These are phyloP conservation scores for Betta splendens DNA, from an alignment of 2,797 vertebrate species.

Conservation along the genomic window DNA sequence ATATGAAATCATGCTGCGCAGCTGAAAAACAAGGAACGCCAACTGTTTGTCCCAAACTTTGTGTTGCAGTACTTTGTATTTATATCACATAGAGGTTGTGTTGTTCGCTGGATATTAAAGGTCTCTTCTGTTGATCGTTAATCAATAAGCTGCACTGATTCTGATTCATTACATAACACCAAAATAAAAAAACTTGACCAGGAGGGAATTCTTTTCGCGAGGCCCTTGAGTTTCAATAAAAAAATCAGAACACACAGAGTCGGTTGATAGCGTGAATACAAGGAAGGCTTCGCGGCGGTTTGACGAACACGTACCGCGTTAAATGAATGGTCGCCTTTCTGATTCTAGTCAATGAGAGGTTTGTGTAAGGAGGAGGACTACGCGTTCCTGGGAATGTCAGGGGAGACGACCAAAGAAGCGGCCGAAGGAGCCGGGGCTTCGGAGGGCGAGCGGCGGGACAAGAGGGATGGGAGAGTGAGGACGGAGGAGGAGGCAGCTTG, in stretches of 20 bases:
- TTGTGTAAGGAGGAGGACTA: constrained; percentile 83
- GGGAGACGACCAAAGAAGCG: not conserved
- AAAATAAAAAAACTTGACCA: not conserved
- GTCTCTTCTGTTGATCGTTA: not conserved
- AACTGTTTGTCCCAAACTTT: too few relatives aligned
- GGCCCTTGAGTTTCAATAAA: not conserved
- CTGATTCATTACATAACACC: not conserved
- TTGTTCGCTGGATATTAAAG: not conserved
- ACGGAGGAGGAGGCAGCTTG: not conserved
- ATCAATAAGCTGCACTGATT: too few relatives aligned
- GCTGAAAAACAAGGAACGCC: too few relatives aligned
- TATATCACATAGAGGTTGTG: too few relatives aligned
- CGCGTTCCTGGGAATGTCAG: constrained; percentile 60
- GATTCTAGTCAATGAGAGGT: constrained; percentile 76
- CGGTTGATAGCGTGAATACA: not conserved
- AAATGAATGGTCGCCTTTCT: constrained; percentile 7
- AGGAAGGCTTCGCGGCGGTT: not conserved
- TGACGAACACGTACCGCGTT: not conserved
- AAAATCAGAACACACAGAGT: not conserved
- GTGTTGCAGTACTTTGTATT: too few relatives aligned
- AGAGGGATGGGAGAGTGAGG: constrained; percentile 72
- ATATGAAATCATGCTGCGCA: too few relatives aligned
- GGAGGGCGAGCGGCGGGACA: constrained; percentile 44
- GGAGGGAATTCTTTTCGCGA: not conserved
- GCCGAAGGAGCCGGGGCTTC: not conserved